Base-by-base conservation (phyloP, 2,113 vertebrate genomes). In the Oncorhynchus mykiss region DNA sequence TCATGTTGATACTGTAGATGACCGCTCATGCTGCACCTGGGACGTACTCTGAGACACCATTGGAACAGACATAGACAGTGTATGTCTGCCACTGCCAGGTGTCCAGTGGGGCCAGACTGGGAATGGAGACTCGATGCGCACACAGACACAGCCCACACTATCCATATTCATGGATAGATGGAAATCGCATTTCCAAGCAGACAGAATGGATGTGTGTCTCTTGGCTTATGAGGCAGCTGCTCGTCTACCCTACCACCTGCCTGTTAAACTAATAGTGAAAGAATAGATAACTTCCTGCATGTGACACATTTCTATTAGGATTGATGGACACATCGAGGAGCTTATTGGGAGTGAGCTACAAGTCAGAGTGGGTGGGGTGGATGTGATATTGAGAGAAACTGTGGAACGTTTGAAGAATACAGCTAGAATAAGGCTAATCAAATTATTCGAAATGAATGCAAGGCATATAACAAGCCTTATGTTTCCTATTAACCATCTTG, bases 121-220 rank as follows among this genome's bases (percentile, higher is more conserved):
- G 76, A 80, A 73, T 73, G 66, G 81, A 80, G 81, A 85, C 67
- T 75, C 75, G 51, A 2, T 31, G 68, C 59, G 34, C 11, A 57
- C 24, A 51, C 31, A 82, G 11, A 69, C 67, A 39, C 67, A 77
- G 24, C 72, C 11, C 11, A 51, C 45, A 67, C 67, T n/a, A 79
- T 89, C 70, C 77, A 87, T 83, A 82, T 83, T 82, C 79, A 12
- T 77, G 34, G 86, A 82, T 70, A 80, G 86, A 79, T 90, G 89
- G 81, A 92, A 94, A 94, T 94, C 90, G 62, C 92, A 94, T 94
- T 94, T 93, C 85, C 88, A 89, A 54, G 83, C 79, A 90, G 91
- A 90, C 90, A 87, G 86, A 82, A 80, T 59, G 84, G 84, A 72
- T 78, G 88, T 77, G 88, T 64, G 87, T 72, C 83, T 80, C 79